These are phyloP conservation scores for Lepus oiostolus DNA, from an alignment of 2,797 vertebrate genomes.

Conservation along the genomic window DNA sequence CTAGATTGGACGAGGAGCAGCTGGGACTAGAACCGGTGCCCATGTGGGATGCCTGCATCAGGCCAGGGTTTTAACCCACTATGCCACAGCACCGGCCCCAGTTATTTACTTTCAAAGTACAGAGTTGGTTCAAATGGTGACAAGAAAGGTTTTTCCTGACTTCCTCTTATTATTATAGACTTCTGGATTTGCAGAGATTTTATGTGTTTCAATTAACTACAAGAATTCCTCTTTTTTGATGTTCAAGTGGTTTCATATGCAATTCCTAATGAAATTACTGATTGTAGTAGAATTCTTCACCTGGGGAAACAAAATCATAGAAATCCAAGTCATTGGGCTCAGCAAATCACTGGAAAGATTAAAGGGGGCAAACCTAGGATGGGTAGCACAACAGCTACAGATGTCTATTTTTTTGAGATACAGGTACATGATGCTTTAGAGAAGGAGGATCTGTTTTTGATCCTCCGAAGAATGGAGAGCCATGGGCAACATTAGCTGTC, in stretches of 20 bases:
- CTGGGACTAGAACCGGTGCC: too few relatives aligned
- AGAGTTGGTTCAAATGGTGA: slow-evolving; percentile 2
- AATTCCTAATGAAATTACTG: not conserved
- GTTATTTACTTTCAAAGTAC: not conserved
- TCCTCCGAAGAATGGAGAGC: not conserved
- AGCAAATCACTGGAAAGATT: not conserved
- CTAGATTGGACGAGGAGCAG: too few relatives aligned
- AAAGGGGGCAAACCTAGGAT: not conserved
- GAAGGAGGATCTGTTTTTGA: not conserved
- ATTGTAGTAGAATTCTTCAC: not conserved
- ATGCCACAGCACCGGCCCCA: too few relatives aligned
- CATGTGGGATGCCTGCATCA: too few relatives aligned
- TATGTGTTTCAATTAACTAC: not conserved
- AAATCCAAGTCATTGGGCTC: not conserved
- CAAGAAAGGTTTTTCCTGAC: not conserved
- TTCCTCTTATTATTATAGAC: not conserved
- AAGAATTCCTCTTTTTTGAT: not conserved
- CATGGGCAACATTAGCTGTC: not conserved
- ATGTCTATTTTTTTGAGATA: not conserved
- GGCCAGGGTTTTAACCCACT: too few relatives aligned
- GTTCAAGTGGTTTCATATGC: not conserved
- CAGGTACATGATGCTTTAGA: not conserved
- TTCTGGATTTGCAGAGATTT: slow-evolving; percentile 40
- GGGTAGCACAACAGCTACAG: not conserved
- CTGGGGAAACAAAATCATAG: not conserved